Conservation (phyloP, 2,888 invertebrate genomes). For the Platycheirus rosarum region DNA sequence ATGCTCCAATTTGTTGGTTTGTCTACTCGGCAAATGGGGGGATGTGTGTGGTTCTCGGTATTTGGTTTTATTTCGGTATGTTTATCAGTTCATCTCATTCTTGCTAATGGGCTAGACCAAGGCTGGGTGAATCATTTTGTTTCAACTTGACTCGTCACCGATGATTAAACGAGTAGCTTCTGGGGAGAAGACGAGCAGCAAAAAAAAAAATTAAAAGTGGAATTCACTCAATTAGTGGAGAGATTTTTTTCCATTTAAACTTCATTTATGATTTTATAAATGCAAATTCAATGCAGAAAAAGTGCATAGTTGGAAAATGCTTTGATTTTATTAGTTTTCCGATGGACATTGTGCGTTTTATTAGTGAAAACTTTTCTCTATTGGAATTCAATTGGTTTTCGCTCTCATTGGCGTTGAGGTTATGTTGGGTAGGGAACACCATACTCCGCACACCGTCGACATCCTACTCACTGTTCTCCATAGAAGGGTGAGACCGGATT, state of each 20-base stretch:
- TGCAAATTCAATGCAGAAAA: constrained; percentile 22
- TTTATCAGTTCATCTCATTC: constrained; percentile 60
- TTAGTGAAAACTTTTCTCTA: neutral
- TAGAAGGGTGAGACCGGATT: constrained; percentile 34
- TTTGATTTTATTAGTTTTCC: neutral
- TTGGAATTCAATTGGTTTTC: constrained; percentile 37
- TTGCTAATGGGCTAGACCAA: constrained; percentile 14
- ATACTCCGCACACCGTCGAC: no score
- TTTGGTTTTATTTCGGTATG: constrained; percentile 47
- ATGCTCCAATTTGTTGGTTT: constrained; percentile 25
- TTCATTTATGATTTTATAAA: constrained; percentile 10
- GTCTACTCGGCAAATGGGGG: constrained; percentile 26
- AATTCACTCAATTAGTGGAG: constrained; percentile 45
- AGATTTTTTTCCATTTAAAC: constrained; percentile 11
- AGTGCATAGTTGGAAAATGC: no score
- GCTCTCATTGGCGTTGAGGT: constrained; percentile 9
- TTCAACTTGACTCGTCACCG: constrained; percentile 41
- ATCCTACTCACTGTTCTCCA: constrained; percentile 10
- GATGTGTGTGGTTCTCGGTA: constrained; percentile 9
- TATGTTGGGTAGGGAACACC: neutral
- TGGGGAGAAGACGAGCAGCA: neutral
- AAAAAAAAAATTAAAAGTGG: constrained; percentile 15
- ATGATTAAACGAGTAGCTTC: constrained; percentile 46
- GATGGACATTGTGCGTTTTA: neutral
- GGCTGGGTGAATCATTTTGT: constrained; percentile 54